Percentiles rank a stretch among this genome's conserved stretches.
phyloP scores from a whole-genome alignment of 2,113 vertebrate species.

The Ceyx melanurus region DNA sequence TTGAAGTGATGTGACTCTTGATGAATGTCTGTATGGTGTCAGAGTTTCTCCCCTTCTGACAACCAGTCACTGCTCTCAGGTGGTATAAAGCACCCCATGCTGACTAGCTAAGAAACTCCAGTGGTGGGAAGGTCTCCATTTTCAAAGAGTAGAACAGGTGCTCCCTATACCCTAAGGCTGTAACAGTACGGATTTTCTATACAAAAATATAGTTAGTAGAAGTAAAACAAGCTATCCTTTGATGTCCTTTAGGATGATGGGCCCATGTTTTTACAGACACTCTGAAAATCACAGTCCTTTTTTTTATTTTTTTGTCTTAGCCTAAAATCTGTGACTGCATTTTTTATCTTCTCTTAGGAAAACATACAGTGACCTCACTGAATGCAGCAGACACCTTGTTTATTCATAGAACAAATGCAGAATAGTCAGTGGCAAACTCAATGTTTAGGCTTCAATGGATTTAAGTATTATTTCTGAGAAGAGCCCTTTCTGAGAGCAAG shows the following conservation, averaged over 20 bases:
- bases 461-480: neutral
- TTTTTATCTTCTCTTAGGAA: neutral
- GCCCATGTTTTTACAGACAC: neutral
- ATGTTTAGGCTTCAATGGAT: neutral
- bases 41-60: neutral
- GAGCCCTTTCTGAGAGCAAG: neutral
- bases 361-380: fast-evolving
- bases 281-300: neutral
- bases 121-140: neutral
- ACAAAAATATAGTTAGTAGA: neutral
- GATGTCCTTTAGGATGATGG: neutral
- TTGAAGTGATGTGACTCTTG: neutral
- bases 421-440: neutral
- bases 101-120: neutral
- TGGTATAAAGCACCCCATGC: neutral
- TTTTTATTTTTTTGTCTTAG: neutral
- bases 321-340: neutral
- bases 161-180: neutral
- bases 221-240: neutral
- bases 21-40: neutral
- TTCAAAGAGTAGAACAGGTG: neutral
- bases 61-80: neutral
- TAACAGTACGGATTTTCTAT: neutral
- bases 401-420: neutral
- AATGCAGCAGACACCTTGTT: neutral